Conservation (phyloP, 2,888 invertebrate species). For the Pheosia gnoma region DNA sequence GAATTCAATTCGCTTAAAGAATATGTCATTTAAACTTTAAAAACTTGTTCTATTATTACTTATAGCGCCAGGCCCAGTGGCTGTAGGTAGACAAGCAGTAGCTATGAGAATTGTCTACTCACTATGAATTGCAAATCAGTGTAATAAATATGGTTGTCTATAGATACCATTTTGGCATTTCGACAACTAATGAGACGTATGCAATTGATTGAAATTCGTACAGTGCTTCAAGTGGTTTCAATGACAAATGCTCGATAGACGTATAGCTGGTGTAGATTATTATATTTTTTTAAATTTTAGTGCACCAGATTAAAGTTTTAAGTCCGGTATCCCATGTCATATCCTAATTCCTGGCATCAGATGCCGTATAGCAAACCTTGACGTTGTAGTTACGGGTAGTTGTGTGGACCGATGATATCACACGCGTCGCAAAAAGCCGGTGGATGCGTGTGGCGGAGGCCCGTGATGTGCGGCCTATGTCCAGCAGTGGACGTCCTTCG, state of each 20-base stretch:
- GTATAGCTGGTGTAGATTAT: background rate
- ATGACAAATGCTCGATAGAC: background rate
- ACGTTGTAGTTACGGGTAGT: too few relatives aligned
- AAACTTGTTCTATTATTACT: background rate
- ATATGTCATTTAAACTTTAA: too few relatives aligned
- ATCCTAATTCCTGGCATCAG: too few relatives aligned
- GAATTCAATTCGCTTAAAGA: background rate
- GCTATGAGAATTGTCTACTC: background rate
- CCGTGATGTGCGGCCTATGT: too few relatives aligned
- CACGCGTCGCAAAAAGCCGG: too few relatives aligned
- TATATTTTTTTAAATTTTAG: too few relatives aligned
- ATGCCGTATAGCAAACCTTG: too few relatives aligned
- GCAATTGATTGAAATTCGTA: background rate
- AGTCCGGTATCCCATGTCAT: too few relatives aligned
- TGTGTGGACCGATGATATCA: too few relatives aligned
- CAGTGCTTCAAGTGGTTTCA: background rate
- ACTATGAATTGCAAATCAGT: background rate
- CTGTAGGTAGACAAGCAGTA: background rate
- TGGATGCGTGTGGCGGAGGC: too few relatives aligned
- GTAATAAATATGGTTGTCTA: background rate
- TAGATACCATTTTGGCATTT: background rate
- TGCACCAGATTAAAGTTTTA: too few relatives aligned
- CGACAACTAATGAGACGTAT: background rate
- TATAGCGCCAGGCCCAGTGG: background rate
- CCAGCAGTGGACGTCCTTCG: too few relatives aligned